A percentile compares a stretch with the other conserved stretches of the same genome.
Evolutionary conservation across 2,797 vertebrate genomes (phyloP).

Genomic region (Syndactyla subalaris): DNA sequence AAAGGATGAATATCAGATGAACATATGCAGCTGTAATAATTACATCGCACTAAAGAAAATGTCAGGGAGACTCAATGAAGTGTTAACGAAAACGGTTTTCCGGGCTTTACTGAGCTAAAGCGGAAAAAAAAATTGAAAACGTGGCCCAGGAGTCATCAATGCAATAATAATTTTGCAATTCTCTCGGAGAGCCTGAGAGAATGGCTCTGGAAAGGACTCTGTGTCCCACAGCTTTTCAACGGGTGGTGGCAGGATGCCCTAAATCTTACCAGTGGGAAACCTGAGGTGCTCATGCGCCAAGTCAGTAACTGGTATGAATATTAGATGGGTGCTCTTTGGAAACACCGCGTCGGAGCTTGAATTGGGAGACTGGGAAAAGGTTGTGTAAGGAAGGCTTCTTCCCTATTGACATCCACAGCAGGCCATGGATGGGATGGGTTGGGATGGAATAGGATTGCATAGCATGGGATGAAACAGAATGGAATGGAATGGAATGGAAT

Average conservation of each 20-base stretch:
- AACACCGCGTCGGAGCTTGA: not conserved
- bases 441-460: not conserved
- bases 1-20: not conserved
- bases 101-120: not conserved
- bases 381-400: not conserved
- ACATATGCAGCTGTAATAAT: not conserved
- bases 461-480: no score
- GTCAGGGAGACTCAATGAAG: not conserved
- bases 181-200: not conserved
- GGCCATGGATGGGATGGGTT: not conserved
- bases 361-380: not conserved
- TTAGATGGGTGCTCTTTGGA: not conserved
- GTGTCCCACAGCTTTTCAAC: not conserved
- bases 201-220: not conserved
- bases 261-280: not conserved
- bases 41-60: not conserved
- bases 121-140: not conserved
- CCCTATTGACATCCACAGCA: rapidly evolving
- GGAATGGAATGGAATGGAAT: no score
- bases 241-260: not conserved
- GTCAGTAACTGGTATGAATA: not conserved
- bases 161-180: not conserved
- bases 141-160: not conserved
- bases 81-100: not conserved
- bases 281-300: not conserved